phyloP scores from a whole-genome alignment of 2,113 vertebrate genomes.

The Melanerpes formicivorus region DNA sequence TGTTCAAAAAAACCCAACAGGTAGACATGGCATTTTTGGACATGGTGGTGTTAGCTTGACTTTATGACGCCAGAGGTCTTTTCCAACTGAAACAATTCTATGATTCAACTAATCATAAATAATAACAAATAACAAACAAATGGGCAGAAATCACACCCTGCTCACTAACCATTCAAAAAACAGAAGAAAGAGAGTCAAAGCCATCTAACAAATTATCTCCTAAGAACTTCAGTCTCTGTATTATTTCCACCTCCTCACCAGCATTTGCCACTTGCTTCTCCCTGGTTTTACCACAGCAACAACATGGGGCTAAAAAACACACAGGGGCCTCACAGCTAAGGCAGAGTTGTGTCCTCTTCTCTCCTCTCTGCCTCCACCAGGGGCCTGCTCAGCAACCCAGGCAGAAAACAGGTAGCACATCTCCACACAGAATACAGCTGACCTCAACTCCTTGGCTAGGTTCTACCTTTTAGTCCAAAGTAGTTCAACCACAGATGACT shows the following conservation, averaged over 20 bases:
- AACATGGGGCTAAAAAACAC: background rate
- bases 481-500: background rate
- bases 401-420: background rate
- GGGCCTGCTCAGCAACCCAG: background rate
- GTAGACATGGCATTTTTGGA: no score
- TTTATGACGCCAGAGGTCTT: no score
- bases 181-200: background rate
- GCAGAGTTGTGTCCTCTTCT: background rate
- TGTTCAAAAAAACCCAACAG: no score
- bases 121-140: background rate
- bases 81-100: no score
- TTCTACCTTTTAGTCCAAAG: background rate
- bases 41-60: no score
- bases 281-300: background rate
- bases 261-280: background rate
- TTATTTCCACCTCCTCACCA: background rate
- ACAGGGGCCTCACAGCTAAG: background rate
- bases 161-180: background rate
- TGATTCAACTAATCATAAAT: background rate
- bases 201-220: background rate
- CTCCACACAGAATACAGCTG: no score
- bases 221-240: background rate
- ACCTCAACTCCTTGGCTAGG: background rate
- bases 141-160: background rate
- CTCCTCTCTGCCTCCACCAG: accelerated